These are phyloP conservation scores for Acleris emargana DNA, from an alignment of 2,888 invertebrate species.

Conservation along the genomic window DNA sequence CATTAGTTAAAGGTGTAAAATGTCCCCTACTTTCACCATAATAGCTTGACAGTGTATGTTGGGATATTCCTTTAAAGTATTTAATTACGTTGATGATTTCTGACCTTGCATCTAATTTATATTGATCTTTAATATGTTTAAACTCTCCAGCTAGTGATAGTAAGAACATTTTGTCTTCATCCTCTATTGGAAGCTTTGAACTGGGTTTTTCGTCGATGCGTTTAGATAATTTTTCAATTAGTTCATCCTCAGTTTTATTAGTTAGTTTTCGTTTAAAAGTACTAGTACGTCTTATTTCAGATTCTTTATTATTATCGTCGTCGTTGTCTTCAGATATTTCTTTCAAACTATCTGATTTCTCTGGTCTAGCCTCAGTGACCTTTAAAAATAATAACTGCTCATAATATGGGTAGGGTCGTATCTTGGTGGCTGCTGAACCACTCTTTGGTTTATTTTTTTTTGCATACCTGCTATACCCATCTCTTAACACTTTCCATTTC, in stretches of 20 bases:
- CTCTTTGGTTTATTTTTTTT: conserved; percentile 14
- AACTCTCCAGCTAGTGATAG: conserved; percentile 3
- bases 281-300: background rate
- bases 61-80: conserved; percentile 9
- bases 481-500: conserved; percentile 22
- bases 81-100: conserved; percentile 5
- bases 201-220: background rate
- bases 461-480: conserved; percentile 13
- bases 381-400: conserved; percentile 5
- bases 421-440: conserved; percentile 16
- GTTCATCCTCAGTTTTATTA: background rate
- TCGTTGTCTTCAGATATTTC: background rate
- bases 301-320: background rate
- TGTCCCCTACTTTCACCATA: background rate
- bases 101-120: conserved; percentile 8
- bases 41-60: background rate
- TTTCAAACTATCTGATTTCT: conserved; percentile 3
- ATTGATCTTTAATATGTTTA: conserved; percentile 2
- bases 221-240: conserved; percentile 10
- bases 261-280: conserved; percentile 2
- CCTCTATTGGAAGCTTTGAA: background rate
- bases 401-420: background rate
- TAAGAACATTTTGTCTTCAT: conserved; percentile 3
- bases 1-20: background rate
- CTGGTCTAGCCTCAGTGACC: conserved; percentile 3